Conservation (phyloP, 2,113 vertebrate genomes). For the Atherinomorus stipes region DNA sequence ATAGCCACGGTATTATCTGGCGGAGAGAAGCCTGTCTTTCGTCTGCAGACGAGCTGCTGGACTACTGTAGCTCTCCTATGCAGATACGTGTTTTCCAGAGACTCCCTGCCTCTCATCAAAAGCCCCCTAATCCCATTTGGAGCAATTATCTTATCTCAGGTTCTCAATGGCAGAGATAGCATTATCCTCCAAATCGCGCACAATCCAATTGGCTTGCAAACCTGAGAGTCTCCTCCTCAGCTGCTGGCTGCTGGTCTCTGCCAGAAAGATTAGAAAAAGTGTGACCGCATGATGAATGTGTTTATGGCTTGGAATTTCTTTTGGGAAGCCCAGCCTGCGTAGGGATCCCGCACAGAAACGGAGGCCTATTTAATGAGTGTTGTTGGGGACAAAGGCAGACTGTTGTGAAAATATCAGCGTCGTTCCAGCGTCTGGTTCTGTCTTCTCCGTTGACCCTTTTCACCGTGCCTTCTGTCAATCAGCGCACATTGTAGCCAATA, state of each 20-base stretch:
- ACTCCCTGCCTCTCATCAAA: constrained; percentile 67
- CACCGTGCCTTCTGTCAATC: constrained; percentile 27
- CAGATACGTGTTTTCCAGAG: constrained; percentile 56
- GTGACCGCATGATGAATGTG: constrained; percentile 39
- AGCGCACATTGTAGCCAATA: constrained; percentile 1
- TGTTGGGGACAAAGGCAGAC: constrained; percentile 46
- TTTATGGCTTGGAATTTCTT: constrained; percentile 51
- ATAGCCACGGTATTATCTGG: constrained; percentile 53
- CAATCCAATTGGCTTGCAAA: constrained; percentile 74
- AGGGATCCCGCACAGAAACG: constrained; percentile 45
- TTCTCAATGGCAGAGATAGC: constrained; percentile 74
- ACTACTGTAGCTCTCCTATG: constrained; percentile 56
- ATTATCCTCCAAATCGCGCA: constrained; percentile 78
- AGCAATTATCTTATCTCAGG: constrained; percentile 82
- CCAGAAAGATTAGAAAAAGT: constrained; percentile 53
- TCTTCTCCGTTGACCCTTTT: constrained; percentile 38
- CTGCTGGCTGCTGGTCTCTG: constrained; percentile 32
- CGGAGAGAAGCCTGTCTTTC: constrained; percentile 60
- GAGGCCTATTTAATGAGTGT: constrained; percentile 40
- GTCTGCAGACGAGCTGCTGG: constrained; percentile 43
- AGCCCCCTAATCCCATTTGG: constrained; percentile 79
- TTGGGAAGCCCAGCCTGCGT: constrained; percentile 21
- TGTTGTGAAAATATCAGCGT: constrained; percentile 72
- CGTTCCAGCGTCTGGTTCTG: constrained; percentile 62
- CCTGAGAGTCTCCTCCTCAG: constrained; percentile 54